These are phyloP conservation scores for Trachops cirrhosus DNA, from an alignment of 2,797 vertebrate species.

Conservation along the genomic window DNA sequence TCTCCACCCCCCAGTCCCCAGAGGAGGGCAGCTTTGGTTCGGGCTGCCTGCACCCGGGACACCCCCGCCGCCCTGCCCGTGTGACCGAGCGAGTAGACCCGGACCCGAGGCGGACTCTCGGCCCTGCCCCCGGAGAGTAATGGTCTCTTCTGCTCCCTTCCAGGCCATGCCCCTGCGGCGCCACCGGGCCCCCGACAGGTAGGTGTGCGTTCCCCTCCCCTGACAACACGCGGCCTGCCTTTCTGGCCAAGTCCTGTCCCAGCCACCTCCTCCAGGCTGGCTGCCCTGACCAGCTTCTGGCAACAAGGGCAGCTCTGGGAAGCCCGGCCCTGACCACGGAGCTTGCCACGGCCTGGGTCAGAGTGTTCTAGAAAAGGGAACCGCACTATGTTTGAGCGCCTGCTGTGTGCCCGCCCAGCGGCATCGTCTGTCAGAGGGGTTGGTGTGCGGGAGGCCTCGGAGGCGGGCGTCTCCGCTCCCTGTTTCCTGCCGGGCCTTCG, in stretches of 20 bases:
- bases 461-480: too few species aligned
- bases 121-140: rapidly evolving
- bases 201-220: slow-evolving; percentile 35
- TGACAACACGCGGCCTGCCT: not conserved
- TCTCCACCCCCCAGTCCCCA: not conserved
- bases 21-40: not conserved
- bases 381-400: too few species aligned
- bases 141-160: not conserved
- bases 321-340: not conserved
- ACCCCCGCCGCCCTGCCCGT: rapidly evolving
- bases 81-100: rapidly evolving
- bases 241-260: not conserved
- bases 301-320: not conserved
- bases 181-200: slow-evolving; percentile 90
- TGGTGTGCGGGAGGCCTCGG: not conserved
- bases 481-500: not conserved
- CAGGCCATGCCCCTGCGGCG: slow-evolving; percentile 92
- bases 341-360: not conserved
- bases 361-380: not conserved
- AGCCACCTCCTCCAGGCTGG: not conserved
- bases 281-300: not conserved
- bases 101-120: rapidly evolving
- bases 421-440: not conserved
- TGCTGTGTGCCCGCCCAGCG: not conserved
- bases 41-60: not conserved